Evolutionary conservation across 2,113 vertebrate species (phyloP).

Genomic region (Antigone vipio): DNA sequence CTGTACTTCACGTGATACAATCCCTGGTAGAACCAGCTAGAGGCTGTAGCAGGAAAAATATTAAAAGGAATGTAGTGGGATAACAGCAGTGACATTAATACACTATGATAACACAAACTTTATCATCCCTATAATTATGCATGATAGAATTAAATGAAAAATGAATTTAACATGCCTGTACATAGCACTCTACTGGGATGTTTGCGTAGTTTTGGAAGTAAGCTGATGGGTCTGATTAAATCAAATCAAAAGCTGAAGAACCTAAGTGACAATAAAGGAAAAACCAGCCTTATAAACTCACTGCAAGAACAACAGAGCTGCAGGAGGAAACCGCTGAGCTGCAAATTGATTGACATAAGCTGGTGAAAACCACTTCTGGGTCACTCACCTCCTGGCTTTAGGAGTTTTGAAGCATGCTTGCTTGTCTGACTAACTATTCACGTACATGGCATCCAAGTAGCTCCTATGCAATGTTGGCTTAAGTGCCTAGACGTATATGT

Average conservation of each 20-base stretch:
- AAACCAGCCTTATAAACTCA: neutral
- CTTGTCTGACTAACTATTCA: neutral
- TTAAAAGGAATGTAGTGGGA: neutral
- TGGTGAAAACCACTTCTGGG: neutral
- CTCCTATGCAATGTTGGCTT: rapidly evolving
- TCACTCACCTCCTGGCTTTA: neutral
- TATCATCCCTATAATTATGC: neutral
- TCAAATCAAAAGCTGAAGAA: neutral
- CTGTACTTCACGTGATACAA: neutral
- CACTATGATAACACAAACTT: neutral
- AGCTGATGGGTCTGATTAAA: neutral
- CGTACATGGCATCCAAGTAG: rapidly evolving
- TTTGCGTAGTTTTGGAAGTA: neutral
- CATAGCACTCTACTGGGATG: neutral
- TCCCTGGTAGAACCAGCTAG: neutral
- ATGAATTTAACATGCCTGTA: neutral
- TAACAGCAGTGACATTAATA: neutral
- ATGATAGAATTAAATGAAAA: neutral
- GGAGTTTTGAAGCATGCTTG: neutral
- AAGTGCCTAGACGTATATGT: neutral
- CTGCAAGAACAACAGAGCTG: neutral
- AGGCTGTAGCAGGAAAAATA: neutral
- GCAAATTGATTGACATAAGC: neutral
- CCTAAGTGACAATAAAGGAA: neutral
- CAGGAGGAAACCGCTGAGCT: neutral